Conservation (phyloP, 2,888 invertebrate genomes). For the Arctia plantaginis region DNA sequence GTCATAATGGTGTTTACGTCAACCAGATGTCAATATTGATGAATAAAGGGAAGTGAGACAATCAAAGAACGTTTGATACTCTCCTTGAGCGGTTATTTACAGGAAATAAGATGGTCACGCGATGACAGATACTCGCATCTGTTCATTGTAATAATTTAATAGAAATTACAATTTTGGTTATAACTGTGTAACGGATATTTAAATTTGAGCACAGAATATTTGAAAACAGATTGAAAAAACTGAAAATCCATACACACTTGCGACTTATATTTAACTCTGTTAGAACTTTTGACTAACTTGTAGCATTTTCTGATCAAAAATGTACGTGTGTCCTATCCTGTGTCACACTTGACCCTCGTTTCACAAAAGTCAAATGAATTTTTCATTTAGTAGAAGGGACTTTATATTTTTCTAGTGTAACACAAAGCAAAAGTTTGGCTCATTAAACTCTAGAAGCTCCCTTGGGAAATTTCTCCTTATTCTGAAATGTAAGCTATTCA, state of each 20-base stretch:
- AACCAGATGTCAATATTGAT: not conserved
- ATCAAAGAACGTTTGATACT: not conserved
- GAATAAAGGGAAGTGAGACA: not conserved
- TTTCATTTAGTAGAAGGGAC: not conserved
- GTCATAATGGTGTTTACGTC: not conserved
- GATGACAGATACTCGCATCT: not conserved
- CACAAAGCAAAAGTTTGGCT: constrained; percentile 4
- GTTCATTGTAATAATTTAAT: not conserved
- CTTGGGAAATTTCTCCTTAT: constrained; percentile 6
- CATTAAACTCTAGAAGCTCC: not conserved
- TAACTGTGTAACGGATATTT: not conserved
- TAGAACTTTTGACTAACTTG: not conserved
- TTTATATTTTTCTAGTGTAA: not conserved
- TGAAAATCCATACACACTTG: not conserved
- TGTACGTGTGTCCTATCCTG: not conserved
- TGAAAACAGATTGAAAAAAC: not conserved
- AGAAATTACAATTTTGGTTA: not conserved
- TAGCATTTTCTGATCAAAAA: not conserved
- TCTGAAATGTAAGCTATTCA: not conserved
- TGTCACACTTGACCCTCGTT: not conserved
- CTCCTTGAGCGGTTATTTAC: not conserved
- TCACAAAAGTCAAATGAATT: not conserved
- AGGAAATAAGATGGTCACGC: not conserved
- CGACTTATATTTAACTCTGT: not conserved
- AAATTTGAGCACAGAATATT: not conserved